Evolutionary conservation across 2,797 vertebrate genomes (phyloP).

Genomic region (Arrhamphus sclerolepis): DNA sequence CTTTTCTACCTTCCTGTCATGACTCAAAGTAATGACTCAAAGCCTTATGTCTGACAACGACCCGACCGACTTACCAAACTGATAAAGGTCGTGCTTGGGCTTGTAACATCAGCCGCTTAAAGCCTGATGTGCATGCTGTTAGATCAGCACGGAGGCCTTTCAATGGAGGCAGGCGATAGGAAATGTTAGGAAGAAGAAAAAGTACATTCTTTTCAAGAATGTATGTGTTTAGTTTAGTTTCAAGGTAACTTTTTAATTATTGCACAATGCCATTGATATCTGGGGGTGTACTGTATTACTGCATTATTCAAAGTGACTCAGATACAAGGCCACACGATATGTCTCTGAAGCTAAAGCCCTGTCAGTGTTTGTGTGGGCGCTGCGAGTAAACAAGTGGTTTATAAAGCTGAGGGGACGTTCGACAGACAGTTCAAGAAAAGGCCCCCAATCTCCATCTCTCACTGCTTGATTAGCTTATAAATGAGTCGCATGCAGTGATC

Average conservation of each 20-base stretch:
- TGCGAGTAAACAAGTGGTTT: conserved; percentile 30
- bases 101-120: conserved; percentile 55
- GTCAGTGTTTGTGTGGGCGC: conserved; percentile 51
- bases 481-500: conserved; percentile 52
- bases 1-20: conserved; percentile 22
- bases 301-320: conserved; percentile 51
- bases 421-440: conserved; percentile 19
- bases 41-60: conserved; percentile 27
- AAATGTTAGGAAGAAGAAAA: not conserved
- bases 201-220: conserved; percentile 13
- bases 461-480: conserved; percentile 66
- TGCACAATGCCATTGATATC: conserved; percentile 9
- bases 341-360: conserved; percentile 34
- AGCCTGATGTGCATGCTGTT: conserved; percentile 50
- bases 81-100: conserved; percentile 62
- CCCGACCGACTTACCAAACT: conserved; percentile 42
- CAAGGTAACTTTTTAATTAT: conserved; percentile 38
- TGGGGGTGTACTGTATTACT: conserved; percentile 20
- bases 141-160: conserved; percentile 40
- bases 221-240: conserved; percentile 34
- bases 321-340: conserved; percentile 38
- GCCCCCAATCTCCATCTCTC: conserved; percentile 50
- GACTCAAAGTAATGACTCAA: conserved; percentile 43
- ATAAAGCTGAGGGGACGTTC: not conserved
- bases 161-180: conserved; percentile 17